These are phyloP conservation scores for Shinisaurus crocodilurus DNA, from an alignment of 2,113 vertebrate species.

Conservation along the genomic window DNA sequence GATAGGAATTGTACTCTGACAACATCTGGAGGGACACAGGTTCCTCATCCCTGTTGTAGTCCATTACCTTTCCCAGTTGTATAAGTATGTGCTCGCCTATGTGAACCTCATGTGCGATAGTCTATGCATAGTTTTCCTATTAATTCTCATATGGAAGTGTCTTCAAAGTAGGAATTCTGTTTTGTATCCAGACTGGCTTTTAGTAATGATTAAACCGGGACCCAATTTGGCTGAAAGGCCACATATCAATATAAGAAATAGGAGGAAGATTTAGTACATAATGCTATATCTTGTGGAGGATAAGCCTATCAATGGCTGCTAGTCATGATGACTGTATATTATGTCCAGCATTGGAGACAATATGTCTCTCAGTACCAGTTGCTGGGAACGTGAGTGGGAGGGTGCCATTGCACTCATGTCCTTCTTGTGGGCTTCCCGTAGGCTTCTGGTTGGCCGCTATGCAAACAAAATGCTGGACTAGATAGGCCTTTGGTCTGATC, in stretches of 20 bases:
- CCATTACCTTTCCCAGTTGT: background rate
- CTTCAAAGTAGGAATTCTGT: background rate
- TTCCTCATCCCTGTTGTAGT: background rate
- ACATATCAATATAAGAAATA: background rate
- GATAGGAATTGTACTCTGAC: too few relatives aligned
- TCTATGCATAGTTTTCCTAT: background rate
- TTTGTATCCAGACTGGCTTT: background rate
- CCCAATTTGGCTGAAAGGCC: background rate
- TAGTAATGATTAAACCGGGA: background rate
- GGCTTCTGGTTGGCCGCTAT: background rate
- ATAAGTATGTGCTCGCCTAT: background rate
- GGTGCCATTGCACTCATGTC: background rate
- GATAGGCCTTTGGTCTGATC: background rate
- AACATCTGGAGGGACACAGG: too few relatives aligned
- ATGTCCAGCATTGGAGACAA: background rate
- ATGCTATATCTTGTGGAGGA: background rate
- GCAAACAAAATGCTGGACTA: background rate
- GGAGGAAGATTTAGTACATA: background rate
- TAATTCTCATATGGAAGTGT: background rate
- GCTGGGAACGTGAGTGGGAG: background rate
- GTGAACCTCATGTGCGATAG: too few relatives aligned
- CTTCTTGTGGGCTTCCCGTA: background rate
- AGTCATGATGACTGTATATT: background rate
- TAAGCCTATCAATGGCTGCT: background rate
- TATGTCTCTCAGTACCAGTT: background rate